Conservation (phyloP, 2,113 vertebrate genomes). For the Colistium nudipinnis region DNA sequence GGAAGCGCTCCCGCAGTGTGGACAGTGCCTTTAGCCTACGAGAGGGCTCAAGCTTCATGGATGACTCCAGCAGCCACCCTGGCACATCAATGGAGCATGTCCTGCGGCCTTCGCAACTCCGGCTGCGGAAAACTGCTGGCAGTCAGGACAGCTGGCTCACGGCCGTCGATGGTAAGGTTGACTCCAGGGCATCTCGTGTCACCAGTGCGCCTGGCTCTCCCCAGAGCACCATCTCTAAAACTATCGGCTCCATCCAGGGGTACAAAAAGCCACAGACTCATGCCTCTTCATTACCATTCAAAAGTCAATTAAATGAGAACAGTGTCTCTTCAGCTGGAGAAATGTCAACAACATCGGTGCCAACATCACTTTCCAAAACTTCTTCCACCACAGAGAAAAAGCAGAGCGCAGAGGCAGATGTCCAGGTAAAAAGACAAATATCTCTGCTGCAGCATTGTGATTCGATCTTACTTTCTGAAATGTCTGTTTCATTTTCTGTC, state of each 20-base stretch:
- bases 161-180: conserved; percentile 55
- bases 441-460: not conserved
- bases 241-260: conserved; percentile 52
- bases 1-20: conserved; percentile 91
- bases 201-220: conserved; percentile 77
- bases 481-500: not conserved
- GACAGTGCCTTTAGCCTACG: conserved; percentile 86
- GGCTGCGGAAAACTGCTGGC: conserved; percentile 74
- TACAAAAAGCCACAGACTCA: conserved; percentile 60
- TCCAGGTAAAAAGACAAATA: conserved; percentile 69
- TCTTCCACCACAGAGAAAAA: conserved; percentile 47
- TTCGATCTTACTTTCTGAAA: too few species aligned
- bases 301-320: conserved; percentile 53
- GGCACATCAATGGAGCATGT: conserved; percentile 89
- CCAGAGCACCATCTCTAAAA: conserved; percentile 65
- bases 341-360: conserved; percentile 47
- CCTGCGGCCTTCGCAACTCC: conserved; percentile 86
- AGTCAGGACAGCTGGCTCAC: conserved; percentile 67
- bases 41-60: conserved; percentile 73
- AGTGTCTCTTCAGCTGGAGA: conserved; percentile 42
- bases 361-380: conserved; percentile 55
- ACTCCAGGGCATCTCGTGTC: conserved; percentile 48
- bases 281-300: conserved; percentile 72
- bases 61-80: conserved; percentile 77
- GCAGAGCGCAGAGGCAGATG: conserved; percentile 58